phyloP scores from a whole-genome alignment of 2,888 invertebrate species.

The Tiliacea aurago region DNA sequence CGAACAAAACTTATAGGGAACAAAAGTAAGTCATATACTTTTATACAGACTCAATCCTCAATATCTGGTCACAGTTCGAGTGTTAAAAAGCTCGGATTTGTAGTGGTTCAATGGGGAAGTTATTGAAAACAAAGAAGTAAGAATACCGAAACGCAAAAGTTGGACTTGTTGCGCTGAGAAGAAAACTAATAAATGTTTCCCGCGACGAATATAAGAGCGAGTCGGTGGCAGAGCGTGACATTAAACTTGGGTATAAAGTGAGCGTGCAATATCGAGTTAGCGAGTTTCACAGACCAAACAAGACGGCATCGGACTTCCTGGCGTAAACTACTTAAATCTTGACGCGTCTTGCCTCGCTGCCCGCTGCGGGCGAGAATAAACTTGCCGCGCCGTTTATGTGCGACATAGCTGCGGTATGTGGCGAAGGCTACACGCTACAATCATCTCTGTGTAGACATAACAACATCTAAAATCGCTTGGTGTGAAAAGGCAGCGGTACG shows the following conservation, averaged over 20 bases:
- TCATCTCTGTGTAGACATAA: conserved; percentile 61
- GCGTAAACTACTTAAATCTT: conserved; percentile 89
- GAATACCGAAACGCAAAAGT: conserved; percentile 75
- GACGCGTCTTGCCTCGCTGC: conserved; percentile 75
- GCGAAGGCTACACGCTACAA: conserved; percentile 57
- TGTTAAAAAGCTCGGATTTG: conserved; percentile 57
- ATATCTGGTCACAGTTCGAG: conserved; percentile 50
- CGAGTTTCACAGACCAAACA: conserved; percentile 83
- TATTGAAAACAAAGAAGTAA: conserved; percentile 75
- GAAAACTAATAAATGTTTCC: conserved; percentile 85
- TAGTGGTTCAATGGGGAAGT: conserved; percentile 65
- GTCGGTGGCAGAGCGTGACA: conserved; percentile 79
- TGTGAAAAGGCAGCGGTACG: conserved; percentile 32
- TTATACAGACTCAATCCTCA: conserved; percentile 31
- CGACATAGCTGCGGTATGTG: conserved; percentile 55
- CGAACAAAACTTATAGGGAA: conserved; percentile 40
- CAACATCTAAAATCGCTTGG: conserved; percentile 63
- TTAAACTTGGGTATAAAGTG: conserved; percentile 86
- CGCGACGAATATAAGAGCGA: conserved; percentile 74
- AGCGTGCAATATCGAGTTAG: conserved; percentile 89
- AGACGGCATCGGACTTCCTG: conserved; percentile 81
- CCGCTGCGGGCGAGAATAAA: conserved; percentile 72
- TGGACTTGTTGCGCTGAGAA: conserved; percentile 83
- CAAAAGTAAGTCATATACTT: conserved; percentile 37
- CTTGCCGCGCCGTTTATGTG: conserved; percentile 65